phyloP scores from a whole-genome alignment of 2,113 vertebrate species.

The Regulus satrapa region DNA sequence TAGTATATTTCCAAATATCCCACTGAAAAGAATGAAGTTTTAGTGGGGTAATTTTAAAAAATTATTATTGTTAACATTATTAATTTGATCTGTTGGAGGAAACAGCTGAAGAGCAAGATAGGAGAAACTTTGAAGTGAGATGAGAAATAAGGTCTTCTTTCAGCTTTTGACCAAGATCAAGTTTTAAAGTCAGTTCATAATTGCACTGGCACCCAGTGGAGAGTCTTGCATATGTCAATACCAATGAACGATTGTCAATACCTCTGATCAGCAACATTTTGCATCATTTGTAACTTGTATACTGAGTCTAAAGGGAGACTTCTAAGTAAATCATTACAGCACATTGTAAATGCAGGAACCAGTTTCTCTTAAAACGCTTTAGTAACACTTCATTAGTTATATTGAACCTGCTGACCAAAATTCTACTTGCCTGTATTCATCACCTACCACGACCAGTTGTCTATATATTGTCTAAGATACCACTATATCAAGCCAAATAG shows the following conservation, averaged over 20 bases:
- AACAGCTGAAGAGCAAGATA: not conserved
- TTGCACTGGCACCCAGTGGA: slow-evolving; percentile 12
- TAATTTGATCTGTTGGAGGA: not conserved
- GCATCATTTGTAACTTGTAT: slow-evolving; percentile 66
- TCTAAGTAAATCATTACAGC: slow-evolving; percentile 64
- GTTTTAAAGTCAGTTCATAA: slow-evolving; percentile 58
- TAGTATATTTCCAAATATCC: not conserved
- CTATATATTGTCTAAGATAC: slow-evolving; percentile 45
- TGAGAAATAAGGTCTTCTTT: not conserved
- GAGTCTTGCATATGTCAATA: slow-evolving; percentile 53
- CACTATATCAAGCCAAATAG: slow-evolving; percentile 26
- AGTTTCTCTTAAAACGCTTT: slow-evolving; percentile 53
- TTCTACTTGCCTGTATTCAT: slow-evolving; percentile 51
- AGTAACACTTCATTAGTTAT: slow-evolving; percentile 71
- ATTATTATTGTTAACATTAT: not conserved
- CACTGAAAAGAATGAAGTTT: not conserved
- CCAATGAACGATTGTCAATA: slow-evolving; percentile 66
- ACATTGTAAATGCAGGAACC: slow-evolving; percentile 61
- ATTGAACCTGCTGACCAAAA: slow-evolving; percentile 58
- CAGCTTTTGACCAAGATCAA: slow-evolving; percentile 17
- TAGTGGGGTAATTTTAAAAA: not conserved
- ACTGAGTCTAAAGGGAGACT: slow-evolving; percentile 46
- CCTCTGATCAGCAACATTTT: slow-evolving; percentile 63
- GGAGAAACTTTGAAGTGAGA: not conserved
- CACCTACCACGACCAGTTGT: slow-evolving; percentile 21